phyloP scores from a whole-genome alignment of 1,140 invertebrate genomes.

The Pogonognathellus flavescens region DNA sequence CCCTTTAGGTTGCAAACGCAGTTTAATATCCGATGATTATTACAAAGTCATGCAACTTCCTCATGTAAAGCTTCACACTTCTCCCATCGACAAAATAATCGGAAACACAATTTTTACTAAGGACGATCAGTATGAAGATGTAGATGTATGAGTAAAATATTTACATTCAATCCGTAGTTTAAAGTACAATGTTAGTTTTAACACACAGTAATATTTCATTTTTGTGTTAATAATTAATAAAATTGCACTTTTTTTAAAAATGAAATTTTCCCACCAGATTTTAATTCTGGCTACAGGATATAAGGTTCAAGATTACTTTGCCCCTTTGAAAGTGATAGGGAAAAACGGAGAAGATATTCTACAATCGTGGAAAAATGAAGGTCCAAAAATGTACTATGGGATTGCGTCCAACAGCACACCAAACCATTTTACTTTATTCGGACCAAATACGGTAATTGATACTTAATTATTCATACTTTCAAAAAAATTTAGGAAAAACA shows the following conservation, averaged over 20 bases:
- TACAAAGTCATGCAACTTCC: constrained; percentile 48
- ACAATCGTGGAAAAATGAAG: constrained; percentile 6
- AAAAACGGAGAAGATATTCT: constrained; percentile 18
- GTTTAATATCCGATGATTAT: constrained; percentile 51
- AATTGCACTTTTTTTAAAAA: too few relatives aligned
- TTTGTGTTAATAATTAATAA: too few relatives aligned
- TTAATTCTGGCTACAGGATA: constrained; percentile 60
- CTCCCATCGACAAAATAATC: constrained; percentile 39
- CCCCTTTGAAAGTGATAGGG: constrained; percentile 54
- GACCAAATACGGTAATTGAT: constrained; percentile 40
- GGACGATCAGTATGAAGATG: constrained; percentile 28
- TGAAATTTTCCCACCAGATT: constrained; percentile 30
- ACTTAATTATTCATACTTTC: too few relatives aligned
- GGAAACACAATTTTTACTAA: constrained; percentile 49
- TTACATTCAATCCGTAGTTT: neutral
- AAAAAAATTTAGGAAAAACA: too few relatives aligned
- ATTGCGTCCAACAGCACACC: neutral
- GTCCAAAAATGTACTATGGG: constrained; percentile 38
- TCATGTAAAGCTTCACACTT: constrained; percentile 50
- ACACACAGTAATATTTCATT: neutral
- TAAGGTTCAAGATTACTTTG: constrained; percentile 58
- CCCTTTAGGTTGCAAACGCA: constrained; percentile 59
- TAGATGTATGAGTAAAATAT: constrained; percentile 48
- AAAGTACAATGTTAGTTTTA: neutral
- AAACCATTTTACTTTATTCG: neutral